Evolutionary conservation across 37 sponge, comb jelly and placozoan species (phyloP).

Genomic region (Crambe crambe): DNA sequence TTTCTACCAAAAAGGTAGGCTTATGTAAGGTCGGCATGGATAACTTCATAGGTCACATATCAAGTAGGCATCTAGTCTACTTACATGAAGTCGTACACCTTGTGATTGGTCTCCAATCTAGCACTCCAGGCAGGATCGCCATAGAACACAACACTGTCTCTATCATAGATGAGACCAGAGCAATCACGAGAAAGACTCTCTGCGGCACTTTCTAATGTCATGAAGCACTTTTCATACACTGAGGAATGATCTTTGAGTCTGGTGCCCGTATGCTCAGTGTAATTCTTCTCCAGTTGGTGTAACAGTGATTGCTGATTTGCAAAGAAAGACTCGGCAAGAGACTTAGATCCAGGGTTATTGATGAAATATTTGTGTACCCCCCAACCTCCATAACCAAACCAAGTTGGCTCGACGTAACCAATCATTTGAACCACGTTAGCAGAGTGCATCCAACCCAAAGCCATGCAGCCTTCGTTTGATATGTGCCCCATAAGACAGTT

Average conservation of each 20-base stretch:
- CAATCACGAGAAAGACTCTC: constrained; percentile 10
- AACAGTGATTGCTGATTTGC: constrained; percentile 74
- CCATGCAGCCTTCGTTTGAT: constrained; percentile 51
- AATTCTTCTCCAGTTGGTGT: constrained; percentile 23
- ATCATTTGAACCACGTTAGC: constrained; percentile 71
- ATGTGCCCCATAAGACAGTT: constrained; percentile 69
- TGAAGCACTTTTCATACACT: constrained; percentile 21
- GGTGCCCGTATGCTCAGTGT: constrained; percentile 29
- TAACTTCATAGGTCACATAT: neutral
- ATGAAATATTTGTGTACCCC: constrained; percentile 72
- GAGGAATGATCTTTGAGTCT: neutral
- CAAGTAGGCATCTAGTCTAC: neutral
- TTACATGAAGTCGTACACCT: constrained; percentile 18
- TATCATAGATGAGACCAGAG: constrained; percentile 53
- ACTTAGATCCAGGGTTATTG: constrained; percentile 50
- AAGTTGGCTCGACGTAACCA: constrained; percentile 58
- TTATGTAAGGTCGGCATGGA: no score
- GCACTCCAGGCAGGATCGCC: constrained; percentile 78
- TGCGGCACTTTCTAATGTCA: neutral
- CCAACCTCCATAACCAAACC: constrained; percentile 75
- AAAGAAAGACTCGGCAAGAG: constrained; percentile 69
- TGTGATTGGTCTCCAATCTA: constrained; percentile 25
- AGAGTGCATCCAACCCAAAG: constrained; percentile 77
- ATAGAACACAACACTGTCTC: constrained; percentile 68
- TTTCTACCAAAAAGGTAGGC: no score